A percentile compares a stretch with the other conserved stretches of the same genome.
phyloP scores from a whole-genome alignment of 2,888 invertebrate species.

The Drosophila ustulata region DNA sequence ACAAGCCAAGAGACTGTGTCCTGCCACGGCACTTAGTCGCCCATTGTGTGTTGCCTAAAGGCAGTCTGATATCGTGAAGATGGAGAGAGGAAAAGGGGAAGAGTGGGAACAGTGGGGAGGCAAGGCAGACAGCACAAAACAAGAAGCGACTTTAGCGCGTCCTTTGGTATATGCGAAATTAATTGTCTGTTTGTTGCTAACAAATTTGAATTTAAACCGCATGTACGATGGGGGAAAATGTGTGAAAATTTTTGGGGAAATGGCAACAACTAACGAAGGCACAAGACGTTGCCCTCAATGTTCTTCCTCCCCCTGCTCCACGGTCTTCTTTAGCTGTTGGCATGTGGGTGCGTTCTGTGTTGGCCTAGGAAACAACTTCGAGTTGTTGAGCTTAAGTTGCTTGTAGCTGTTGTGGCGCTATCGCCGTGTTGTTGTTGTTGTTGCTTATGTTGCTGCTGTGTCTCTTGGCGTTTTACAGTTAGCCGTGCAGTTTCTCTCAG shows the following conservation, averaged over 20 bases:
- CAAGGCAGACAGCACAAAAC: slow-evolving; percentile 33
- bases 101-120: background rate
- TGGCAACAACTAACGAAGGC: slow-evolving; percentile 52
- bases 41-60: slow-evolving; percentile 47
- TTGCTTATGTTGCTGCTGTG: slow-evolving; percentile 14
- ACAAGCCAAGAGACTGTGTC: slow-evolving; percentile 16
- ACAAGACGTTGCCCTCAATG: slow-evolving; percentile 19
- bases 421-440: slow-evolving; percentile 26
- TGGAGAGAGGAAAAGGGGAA: background rate
- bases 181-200: slow-evolving; percentile 81
- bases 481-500: slow-evolving; percentile 72
- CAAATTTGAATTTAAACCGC: slow-evolving; percentile 81
- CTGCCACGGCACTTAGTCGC: slow-evolving; percentile 55
- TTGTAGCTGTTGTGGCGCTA: slow-evolving; percentile 59
- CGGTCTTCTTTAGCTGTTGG: background rate
- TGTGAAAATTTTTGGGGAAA: slow-evolving; percentile 64
- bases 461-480: slow-evolving; percentile 65
- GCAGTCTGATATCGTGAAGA: slow-evolving; percentile 14
- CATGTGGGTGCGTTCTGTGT: slow-evolving; percentile 64
- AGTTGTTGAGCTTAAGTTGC: slow-evolving; percentile 75
- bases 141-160: slow-evolving; percentile 59
- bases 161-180: slow-evolving; percentile 76
- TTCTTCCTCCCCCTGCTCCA: background rate
- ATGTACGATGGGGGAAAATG: slow-evolving; percentile 63
- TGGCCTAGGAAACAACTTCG: slow-evolving; percentile 68